phyloP scores from a whole-genome alignment of 2,113 vertebrate species.

The Podarcis muralis region DNA sequence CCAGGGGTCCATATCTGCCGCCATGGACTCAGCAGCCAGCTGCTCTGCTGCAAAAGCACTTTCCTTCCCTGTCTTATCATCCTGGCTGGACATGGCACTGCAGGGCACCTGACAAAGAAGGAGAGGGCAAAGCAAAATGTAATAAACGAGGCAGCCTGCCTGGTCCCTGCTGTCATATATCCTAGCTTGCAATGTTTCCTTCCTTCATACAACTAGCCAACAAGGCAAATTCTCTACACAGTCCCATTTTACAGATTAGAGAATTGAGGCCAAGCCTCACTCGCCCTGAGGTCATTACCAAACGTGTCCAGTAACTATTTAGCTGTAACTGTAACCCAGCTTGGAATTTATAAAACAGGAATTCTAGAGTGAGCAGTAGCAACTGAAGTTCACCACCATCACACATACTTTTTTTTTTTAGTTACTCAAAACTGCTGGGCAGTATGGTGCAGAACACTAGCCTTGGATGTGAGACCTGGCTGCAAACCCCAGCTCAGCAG shows the following conservation, averaged over 20 bases:
- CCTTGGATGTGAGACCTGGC: neutral
- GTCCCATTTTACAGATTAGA: neutral
- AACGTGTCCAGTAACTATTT: neutral
- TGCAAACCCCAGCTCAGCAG: neutral
- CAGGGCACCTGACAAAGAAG: neutral
- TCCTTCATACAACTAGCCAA: neutral
- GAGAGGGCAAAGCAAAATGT: neutral
- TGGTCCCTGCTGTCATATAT: neutral
- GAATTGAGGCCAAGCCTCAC: neutral
- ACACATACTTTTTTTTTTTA: too few species aligned
- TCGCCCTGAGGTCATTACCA: neutral
- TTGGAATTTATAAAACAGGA: neutral
- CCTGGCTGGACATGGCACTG: neutral
- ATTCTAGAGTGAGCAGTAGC: neutral
- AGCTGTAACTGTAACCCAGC: neutral
- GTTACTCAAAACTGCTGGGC: neutral
- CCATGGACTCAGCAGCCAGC: constrained; percentile 87
- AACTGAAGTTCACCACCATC: neutral
- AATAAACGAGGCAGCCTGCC: too few species aligned
- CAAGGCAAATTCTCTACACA: neutral
- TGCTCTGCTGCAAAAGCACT: constrained; percentile 75
- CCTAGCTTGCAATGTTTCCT: neutral
- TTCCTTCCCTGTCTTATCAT: constrained; percentile 38
- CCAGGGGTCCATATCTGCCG: constrained; percentile 92
- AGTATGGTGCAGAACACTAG: neutral